Percentiles rank a stretch among this genome's conserved stretches.
Evolutionary conservation across 2,113 vertebrate genomes (phyloP).

Genomic region (Meles meles): DNA sequence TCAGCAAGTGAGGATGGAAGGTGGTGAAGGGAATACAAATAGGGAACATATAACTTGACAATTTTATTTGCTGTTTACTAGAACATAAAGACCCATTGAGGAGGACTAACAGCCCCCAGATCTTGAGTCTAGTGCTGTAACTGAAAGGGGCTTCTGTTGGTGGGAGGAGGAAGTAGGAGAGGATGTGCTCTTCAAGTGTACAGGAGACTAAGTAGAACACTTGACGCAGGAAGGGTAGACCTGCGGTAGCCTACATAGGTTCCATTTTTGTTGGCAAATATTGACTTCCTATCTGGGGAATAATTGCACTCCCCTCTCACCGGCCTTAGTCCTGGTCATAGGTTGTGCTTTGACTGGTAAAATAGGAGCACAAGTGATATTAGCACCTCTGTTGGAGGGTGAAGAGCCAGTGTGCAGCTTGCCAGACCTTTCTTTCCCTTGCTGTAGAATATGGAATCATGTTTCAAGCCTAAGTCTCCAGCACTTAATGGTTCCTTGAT

Average conservation of each 20-base stretch:
- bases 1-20: not conserved
- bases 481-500: not conserved
- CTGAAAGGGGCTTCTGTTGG: not conserved
- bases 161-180: not conserved
- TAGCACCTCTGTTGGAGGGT: not conserved
- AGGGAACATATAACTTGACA: not conserved
- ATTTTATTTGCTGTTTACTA: not conserved
- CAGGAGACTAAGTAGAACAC: not conserved
- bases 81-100: not conserved
- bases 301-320: not conserved
- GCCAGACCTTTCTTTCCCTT: not conserved
- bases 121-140: not conserved
- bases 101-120: rapidly evolving
- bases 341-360: not conserved
- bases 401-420: rapidly evolving
- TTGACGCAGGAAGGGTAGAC: not conserved
- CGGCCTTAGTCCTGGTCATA: not conserved
- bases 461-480: not conserved
- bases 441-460: not conserved
- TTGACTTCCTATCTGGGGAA: not conserved
- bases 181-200: not conserved
- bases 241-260: not conserved
- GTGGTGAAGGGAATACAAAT: not conserved
- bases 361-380: not conserved
- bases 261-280: not conserved